Base-by-base conservation (phyloP, 2,797 vertebrate genomes). In the Poecilia picta region DNA sequence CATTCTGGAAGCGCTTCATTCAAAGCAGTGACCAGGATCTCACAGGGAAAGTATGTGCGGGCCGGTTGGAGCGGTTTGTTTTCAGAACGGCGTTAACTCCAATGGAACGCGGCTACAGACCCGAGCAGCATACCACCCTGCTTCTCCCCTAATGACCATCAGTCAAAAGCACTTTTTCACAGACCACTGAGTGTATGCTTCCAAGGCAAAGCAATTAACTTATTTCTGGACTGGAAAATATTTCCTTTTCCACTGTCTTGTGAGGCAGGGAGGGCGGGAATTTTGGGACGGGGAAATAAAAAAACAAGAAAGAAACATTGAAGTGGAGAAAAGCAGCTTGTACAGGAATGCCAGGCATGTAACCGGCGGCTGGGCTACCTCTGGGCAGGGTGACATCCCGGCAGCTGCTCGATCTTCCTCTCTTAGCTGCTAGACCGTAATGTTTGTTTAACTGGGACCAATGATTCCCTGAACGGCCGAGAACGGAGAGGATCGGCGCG, bases 171-270 rank as follows among this genome's bases (percentile, higher is more conserved):
- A 5, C 83, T 81, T 90, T 92, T 89, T 89, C 68, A 70, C 66
- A 89, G 84, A 89, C 91, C 77, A 87, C 88, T 81, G 41, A 91
- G 83, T 86, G 87, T 83, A 82, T 57, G 77, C 77, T 89, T 31
- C 43, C 77, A 74, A 85, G 84, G 85, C 84, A 77, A 81, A 78
- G 88, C 82, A 90, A 91, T 93, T 93, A 91, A 89, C 83, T 90
- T 93, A 95, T 95, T 94, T 90, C 85, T 89, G 91, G 88, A 84
- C 76, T 81, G 90, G 89, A 87, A 94, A 93, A 92, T 91, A 91
- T 93, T 93, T 91, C 77, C 74, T 82, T 88, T 91, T 77, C 87
- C 83, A 82, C 89, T 86, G 87, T 91, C 89, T 89, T 86, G 81
- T 77, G 76, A 77, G 80, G 49, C 23, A 53, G 78, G 68, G 83